Evolutionary conservation across 2,888 invertebrate species (phyloP).

Genomic region (Drosophila mayaguana): DNA sequence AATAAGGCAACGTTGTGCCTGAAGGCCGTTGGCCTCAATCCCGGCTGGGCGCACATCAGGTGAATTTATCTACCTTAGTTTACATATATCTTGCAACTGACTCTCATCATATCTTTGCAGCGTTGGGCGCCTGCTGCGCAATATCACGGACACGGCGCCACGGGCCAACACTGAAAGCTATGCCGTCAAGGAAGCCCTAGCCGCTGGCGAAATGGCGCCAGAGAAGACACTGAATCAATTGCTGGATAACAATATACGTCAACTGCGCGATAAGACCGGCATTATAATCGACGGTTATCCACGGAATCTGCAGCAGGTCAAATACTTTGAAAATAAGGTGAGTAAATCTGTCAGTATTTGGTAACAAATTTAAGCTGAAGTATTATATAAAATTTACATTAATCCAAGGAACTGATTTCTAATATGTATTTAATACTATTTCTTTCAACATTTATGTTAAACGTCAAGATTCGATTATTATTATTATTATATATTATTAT

Average conservation of each 20-base stretch:
- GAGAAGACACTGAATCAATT: conserved; percentile 91
- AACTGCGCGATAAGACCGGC: conserved; percentile 89
- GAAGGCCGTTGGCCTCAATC: conserved; percentile 89
- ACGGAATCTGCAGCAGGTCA: conserved; percentile 94
- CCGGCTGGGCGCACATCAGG: conserved; percentile 92
- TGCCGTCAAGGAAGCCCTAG: conserved; percentile 89
- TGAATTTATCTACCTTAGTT: conserved; percentile 58
- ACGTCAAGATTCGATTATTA: too few species aligned
- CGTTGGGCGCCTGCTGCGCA: conserved; percentile 91
- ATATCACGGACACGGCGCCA: conserved; percentile 89
- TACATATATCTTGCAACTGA: not conserved
- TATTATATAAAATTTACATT: too few species aligned
- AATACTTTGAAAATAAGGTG: conserved; percentile 95
- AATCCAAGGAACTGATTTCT: too few species aligned
- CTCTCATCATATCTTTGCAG: conserved; percentile 82
- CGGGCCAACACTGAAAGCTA: conserved; percentile 88
- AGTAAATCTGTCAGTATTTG: too few species aligned
- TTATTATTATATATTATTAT: too few species aligned
- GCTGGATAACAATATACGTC: conserved; percentile 89
- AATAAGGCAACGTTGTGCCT: conserved; percentile 93
- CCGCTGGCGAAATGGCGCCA: conserved; percentile 92
- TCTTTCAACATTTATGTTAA: too few species aligned
- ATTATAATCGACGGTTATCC: conserved; percentile 98
- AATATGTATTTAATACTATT: too few species aligned
- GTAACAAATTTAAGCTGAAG: too few species aligned